Base-by-base conservation (phyloP, 2,113 vertebrate species). In the Dendrocopos noguchii region DNA sequence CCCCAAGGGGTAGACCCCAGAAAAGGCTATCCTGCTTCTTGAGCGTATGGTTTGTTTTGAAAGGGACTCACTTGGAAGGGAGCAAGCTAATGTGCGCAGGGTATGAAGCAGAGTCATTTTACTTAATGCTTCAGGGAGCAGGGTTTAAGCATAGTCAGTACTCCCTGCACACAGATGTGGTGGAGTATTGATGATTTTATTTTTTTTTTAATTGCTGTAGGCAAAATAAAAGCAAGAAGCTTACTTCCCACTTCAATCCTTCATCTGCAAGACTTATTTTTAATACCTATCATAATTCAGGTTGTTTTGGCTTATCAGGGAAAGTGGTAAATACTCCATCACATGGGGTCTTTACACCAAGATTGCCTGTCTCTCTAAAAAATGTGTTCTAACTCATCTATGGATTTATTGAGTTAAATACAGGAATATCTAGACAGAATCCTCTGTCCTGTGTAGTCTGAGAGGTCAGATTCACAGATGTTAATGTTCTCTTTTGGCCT, bases 351-450 rank as follows among this genome's bases (percentile, higher is more conserved):
- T 76, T 80, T 56, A 68, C 36, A 72, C 36, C 25, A 78, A 53
- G 31, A 83, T 64, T 87, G 28, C 56, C 33, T 44, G 3, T 56
- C 50, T 79, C 33, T 91, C 53, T 92, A 36, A 89, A 91, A 84
- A 79, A 80, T 22, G 56, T 44, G 47, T 56, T 83, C 7, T 83
- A 89, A 74, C 28, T 92, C 33, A 67, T 64, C 36, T 80, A 0
- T 71, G 33, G 47, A 85, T 93, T 92, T 94, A 90, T 72, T 27
- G 47, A 91, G 47, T 82, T 91, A 88, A 88, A 88, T 94, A 68
- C 65, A 87, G 89, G 93, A 92, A 93, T 83, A 61, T 80, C 28
- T 44, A 81, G 68, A 71, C 70, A 47, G 72, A 92, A 77, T 94
- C n/a, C 52, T 79, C 56, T 91, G 64, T 22, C 33, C 33, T 33